These are phyloP conservation scores for Epinephelus moara DNA, from an alignment of 2,113 vertebrate genomes.

Conservation along the genomic window DNA sequence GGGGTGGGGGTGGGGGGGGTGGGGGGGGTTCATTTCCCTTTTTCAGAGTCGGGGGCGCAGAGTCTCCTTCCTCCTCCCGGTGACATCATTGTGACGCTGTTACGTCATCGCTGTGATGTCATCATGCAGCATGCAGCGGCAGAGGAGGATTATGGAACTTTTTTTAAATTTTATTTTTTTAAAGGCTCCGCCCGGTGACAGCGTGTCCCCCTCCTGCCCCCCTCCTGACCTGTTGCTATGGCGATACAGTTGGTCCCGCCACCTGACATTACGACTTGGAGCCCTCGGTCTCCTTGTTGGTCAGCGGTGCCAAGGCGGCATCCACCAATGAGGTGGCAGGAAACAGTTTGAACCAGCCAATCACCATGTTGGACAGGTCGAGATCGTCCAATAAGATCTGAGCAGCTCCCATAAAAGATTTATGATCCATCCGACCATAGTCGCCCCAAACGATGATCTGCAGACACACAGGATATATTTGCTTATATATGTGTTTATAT, in stretches of 20 bases:
- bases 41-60: background rate
- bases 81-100: conserved; percentile 46
- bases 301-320: conserved; percentile 96
- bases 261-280: conserved; percentile 89
- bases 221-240: background rate
- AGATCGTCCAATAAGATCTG: conserved; percentile 98
- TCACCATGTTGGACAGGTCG: conserved; percentile 98
- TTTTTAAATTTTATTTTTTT: conserved; percentile 52
- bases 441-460: conserved; percentile 99
- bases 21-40: conserved; percentile 52
- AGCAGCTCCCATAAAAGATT: conserved; percentile 98
- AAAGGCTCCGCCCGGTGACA: background rate
- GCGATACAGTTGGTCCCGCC: conserved; percentile 83
- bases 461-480: background rate
- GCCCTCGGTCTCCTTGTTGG: conserved; percentile 94
- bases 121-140: conserved; percentile 71
- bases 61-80: conserved; percentile 41
- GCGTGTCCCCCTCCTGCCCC: background rate
- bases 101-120: conserved; percentile 43
- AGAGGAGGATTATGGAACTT: conserved; percentile 50
- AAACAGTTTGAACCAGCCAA: conserved; percentile 99
- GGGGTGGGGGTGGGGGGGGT: too few species aligned
- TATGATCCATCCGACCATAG: conserved; percentile 99
- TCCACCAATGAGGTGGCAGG: conserved; percentile 97
- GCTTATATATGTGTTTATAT: too few species aligned